Percentiles rank a stretch among this genome's conserved stretches.
These are phyloP conservation scores for Lepidothrix coronata DNA, from an alignment of 2,113 vertebrate genomes.

Conservation along the genomic window DNA sequence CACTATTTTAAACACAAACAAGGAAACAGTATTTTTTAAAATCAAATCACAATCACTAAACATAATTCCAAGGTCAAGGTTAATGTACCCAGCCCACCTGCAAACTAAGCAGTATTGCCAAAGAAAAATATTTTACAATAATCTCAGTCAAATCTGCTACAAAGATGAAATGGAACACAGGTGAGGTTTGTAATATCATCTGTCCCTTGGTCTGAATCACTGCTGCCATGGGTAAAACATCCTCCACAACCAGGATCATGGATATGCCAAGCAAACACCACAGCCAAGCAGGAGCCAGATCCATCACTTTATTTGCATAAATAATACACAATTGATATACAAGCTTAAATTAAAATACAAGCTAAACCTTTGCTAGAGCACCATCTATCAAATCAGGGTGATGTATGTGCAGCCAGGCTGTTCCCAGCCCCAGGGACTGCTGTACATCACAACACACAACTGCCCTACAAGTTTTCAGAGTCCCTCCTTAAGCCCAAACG, in stretches of 20 bases:
- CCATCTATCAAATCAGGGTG: fast-evolving
- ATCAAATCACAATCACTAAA: background rate
- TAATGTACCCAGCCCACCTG: background rate
- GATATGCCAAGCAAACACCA: background rate
- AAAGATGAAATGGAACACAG: background rate
- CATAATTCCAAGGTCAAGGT: background rate
- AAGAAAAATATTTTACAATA: background rate
- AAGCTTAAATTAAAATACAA: background rate
- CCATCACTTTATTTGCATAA: background rate
- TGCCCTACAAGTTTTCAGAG: background rate
- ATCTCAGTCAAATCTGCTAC: background rate
- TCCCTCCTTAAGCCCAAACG: background rate
- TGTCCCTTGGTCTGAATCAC: background rate
- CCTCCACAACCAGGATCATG: background rate
- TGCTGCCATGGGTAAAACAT: background rate
- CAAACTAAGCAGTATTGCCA: background rate
- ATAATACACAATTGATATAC: fast-evolving
- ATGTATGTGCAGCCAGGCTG: background rate
- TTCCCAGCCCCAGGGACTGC: background rate
- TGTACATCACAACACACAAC: background rate
- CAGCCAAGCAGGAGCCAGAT: background rate
- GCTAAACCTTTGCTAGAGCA: background rate
- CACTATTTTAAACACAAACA: background rate
- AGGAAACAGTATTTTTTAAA: background rate
- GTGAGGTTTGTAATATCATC: fast-evolving